phyloP scores from a whole-genome alignment of 2,113 vertebrate species.

The Petrocephalus zakoni region DNA sequence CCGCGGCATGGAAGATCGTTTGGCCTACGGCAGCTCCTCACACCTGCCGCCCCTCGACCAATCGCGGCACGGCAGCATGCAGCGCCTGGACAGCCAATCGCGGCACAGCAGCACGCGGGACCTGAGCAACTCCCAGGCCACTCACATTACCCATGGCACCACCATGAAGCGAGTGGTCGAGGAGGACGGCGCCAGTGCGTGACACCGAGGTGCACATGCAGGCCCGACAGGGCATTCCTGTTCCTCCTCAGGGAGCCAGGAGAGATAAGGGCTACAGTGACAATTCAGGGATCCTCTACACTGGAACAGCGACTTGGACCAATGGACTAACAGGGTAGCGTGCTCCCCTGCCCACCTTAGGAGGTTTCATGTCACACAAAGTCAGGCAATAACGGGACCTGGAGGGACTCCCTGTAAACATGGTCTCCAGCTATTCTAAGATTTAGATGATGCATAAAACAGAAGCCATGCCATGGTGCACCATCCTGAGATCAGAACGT shows the following conservation, averaged over 20 bases:
- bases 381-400: background rate
- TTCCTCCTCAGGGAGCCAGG: background rate
- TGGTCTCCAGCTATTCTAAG: background rate
- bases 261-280: background rate
- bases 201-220: conserved; percentile 39
- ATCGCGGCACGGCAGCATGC: conserved; percentile 70
- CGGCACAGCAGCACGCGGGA: conserved; percentile 75
- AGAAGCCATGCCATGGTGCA: background rate
- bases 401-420: background rate
- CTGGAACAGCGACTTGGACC: background rate
- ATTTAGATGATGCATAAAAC: background rate
- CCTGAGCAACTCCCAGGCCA: conserved; percentile 60
- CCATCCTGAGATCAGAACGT: background rate
- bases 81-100: conserved; percentile 78
- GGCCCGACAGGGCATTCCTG: background rate
- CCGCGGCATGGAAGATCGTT: conserved; percentile 70
- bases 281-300: background rate
- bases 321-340: background rate
- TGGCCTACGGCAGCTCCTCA: conserved; percentile 81
- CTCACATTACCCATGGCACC: conserved; percentile 79
- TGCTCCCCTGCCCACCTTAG: background rate
- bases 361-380: background rate
- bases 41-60: conserved; percentile 63
- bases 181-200: conserved; percentile 82
- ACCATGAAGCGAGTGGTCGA: conserved; percentile 73